phyloP scores from a whole-genome alignment of 2,113 vertebrate species.

The Nestor notabilis region DNA sequence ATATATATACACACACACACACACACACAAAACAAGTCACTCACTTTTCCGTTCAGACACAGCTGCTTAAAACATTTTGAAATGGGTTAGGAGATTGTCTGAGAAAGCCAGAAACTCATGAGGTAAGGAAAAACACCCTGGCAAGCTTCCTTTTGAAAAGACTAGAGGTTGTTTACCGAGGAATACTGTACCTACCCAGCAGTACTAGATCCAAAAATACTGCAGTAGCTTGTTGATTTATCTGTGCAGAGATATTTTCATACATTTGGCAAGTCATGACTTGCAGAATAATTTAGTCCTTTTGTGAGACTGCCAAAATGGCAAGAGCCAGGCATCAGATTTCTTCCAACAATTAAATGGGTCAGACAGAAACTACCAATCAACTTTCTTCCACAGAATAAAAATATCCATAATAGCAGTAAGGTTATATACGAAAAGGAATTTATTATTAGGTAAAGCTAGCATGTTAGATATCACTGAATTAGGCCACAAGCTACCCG shows the following conservation, averaged over 20 bases:
- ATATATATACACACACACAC: too few relatives aligned
- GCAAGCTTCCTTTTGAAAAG: neutral
- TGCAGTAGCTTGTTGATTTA: neutral
- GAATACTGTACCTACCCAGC: neutral
- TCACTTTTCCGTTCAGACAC: neutral
- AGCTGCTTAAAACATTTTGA: neutral
- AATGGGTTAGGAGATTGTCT: neutral
- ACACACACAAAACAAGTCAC: neutral
- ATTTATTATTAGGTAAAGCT: neutral
- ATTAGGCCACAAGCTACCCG: neutral
- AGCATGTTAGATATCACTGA: neutral
- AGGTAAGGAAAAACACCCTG: neutral
- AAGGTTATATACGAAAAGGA: neutral
- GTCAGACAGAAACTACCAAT: constrained; percentile 15
- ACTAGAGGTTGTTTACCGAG: neutral
- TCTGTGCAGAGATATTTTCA: constrained; percentile 9
- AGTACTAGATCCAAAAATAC: neutral
- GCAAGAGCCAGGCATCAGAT: constrained; percentile 18
- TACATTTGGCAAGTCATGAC: constrained; percentile 27
- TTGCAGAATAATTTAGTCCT: neutral
- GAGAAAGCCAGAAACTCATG: neutral
- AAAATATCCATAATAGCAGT: neutral
- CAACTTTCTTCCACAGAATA: neutral
- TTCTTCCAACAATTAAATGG: constrained; percentile 38
- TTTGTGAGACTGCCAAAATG: constrained; percentile 16